Evolutionary conservation across 2,888 invertebrate species (phyloP).

Genomic region (Scaeva pyrastri): DNA sequence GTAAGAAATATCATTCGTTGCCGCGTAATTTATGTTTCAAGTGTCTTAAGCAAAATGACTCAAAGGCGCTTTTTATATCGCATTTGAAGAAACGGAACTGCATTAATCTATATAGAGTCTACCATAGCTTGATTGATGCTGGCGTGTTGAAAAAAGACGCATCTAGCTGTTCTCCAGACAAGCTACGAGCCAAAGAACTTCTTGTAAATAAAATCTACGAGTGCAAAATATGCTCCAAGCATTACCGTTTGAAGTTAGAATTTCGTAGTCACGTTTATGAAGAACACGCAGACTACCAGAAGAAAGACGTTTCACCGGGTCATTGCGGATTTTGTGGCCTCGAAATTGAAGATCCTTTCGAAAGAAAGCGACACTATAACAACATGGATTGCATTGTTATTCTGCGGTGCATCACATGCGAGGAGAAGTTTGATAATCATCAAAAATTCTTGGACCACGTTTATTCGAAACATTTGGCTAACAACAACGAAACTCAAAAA

Average conservation of each 20-base stretch:
- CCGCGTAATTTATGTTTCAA: conserved; percentile 84
- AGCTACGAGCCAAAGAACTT: conserved; percentile 83
- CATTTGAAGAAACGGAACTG: conserved; percentile 84
- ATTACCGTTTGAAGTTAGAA: conserved; percentile 83
- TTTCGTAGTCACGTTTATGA: conserved; percentile 84
- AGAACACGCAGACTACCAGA: conserved; percentile 83
- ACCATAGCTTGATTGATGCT: conserved; percentile 79
- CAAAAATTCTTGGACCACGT: conserved; percentile 83
- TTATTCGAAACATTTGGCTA: conserved; percentile 82
- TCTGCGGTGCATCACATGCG: conserved; percentile 83
- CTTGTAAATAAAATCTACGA: conserved; percentile 83
- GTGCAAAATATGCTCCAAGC: conserved; percentile 83
- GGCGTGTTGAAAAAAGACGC: conserved; percentile 76
- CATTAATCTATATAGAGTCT: conserved; percentile 83
- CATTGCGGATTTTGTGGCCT: conserved; percentile 83
- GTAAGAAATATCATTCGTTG: conserved; percentile 82
- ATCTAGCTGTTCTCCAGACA: conserved; percentile 78
- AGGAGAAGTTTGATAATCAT: conserved; percentile 83
- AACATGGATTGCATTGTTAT: conserved; percentile 84
- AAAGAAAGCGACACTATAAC: conserved; percentile 83
- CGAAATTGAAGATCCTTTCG: conserved; percentile 83
- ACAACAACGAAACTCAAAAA: conserved; percentile 76
- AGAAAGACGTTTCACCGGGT: conserved; percentile 82
- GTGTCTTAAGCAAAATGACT: conserved; percentile 83
- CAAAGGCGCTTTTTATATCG: conserved; percentile 84